Evolutionary conservation across 2,888 invertebrate species (phyloP).

Genomic region (Tortrix viridana): DNA sequence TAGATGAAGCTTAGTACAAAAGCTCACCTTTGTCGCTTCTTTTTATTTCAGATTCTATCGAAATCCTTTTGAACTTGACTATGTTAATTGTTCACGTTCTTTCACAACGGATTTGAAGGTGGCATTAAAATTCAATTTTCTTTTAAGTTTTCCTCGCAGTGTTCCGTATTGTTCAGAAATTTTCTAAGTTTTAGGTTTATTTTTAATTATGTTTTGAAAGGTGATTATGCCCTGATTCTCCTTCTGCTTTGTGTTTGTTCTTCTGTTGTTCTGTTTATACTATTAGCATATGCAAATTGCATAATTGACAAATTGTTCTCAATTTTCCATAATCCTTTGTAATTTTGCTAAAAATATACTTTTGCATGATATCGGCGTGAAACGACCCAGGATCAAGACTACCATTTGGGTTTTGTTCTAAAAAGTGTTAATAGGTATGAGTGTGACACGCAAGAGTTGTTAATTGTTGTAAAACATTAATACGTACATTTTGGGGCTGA

Average conservation of each 20-base stretch:
- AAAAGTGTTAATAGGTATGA: slow-evolving; percentile 16
- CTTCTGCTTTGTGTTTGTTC: no score
- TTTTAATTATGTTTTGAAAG: no score
- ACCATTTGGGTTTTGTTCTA: slow-evolving; percentile 5
- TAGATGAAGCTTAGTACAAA: no score
- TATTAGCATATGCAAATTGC: no score
- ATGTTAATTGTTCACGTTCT: slow-evolving; percentile 1
- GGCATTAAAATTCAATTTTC: slow-evolving; percentile 9
- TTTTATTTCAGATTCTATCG: neutral
- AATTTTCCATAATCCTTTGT: no score
- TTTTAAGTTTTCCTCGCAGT: slow-evolving; percentile 3
- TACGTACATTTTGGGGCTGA: neutral
- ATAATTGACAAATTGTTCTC: no score
- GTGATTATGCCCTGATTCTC: no score
- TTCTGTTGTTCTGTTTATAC: no score
- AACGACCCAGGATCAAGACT: slow-evolving; percentile 15
- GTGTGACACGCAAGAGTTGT: slow-evolving; percentile 15
- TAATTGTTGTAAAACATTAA: slow-evolving; percentile 12
- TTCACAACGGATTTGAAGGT: slow-evolving; percentile 9
- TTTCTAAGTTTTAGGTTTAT: no score
- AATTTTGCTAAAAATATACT: neutral
- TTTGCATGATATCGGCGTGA: slow-evolving; percentile 8
- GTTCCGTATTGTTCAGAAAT: slow-evolving; percentile 2
- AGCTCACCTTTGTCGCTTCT: neutral
- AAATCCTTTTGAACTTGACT: neutral